Evolutionary conservation across 2,888 invertebrate species (phyloP), one percentile per base, ranked within the genome.

Genomic region (Metacarcinus magister): DNA sequence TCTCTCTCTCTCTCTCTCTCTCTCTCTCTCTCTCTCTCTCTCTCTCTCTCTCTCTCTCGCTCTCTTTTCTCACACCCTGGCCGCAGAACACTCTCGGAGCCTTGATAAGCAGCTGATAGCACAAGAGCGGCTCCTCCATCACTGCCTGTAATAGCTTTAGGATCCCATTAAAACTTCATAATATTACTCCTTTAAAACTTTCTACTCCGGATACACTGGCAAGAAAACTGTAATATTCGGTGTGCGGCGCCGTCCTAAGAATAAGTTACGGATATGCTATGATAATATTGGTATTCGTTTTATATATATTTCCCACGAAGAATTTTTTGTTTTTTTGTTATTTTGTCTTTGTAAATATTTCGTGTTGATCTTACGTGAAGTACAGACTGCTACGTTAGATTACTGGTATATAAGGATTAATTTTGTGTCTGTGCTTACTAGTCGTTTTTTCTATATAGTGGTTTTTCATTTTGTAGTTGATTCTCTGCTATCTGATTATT

Each of bases 151-250:
- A 82, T 82, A 32, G 82, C 82, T 82, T 82, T 32, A 23, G 32
- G 82, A 82, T 82, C 32, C 82, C 82, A 82, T 82, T 82, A 82
- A 82, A 82, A 82, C 82, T 82, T 82, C 82, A 82, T 82, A 82
- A 82, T 82, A 82, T 82, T 82, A 82, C 82, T 82, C 82, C 32
- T 28, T 13, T 32, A 82, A 82, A 82, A 82, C 82, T 82, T 82
- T 82, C 67, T 32, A n/a, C 82, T 82, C 28, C 3, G 28, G 82
- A 82, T 32, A 82, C 32, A 82, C 32, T 4, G 82, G 10, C 0
- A 13, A 82, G 32, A 82, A 82, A 82, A 10, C 13, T 10, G 16
- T 23, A 23, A n/a, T 23, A 67, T 67, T 23, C 23, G 19, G 19
- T 67, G 67, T 2, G 67, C 67, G n/a, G 2, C 67, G 2, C 5